Conservation (phyloP, 1,140 invertebrate species). For the Neocloeon triangulifer region DNA sequence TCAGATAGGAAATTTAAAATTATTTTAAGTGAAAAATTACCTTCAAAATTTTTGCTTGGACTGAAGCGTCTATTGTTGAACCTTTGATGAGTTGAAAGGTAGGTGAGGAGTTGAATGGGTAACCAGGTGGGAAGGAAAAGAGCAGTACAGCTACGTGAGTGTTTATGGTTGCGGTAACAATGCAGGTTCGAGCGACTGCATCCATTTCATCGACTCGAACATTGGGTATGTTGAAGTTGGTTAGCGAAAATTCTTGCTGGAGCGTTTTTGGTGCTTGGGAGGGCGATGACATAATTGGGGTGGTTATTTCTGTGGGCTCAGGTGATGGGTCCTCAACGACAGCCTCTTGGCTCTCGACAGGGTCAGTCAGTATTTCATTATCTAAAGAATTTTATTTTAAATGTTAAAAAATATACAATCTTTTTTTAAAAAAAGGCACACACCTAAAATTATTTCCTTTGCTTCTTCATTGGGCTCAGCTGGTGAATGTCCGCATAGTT, state of each 20-base stretch:
- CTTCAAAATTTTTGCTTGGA: conserved; percentile 35
- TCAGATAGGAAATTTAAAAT: no score
- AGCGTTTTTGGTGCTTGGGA: conserved; percentile 28
- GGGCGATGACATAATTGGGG: neutral
- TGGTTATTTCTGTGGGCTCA: conserved; percentile 1
- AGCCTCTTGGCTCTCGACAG: neutral
- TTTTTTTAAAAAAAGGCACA: conserved; percentile 7
- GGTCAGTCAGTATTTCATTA: no score
- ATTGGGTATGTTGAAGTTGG: conserved; percentile 71
- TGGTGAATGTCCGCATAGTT: conserved; percentile 21
- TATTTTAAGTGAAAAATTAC: no score
- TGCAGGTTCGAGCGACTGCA: conserved; percentile 41
- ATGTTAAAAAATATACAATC: no score
- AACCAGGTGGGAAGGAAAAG: conserved; percentile 54
- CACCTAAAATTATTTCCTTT: no score
- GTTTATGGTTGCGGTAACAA: conserved; percentile 46
- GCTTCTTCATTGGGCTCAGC: no score
- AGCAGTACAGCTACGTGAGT: conserved; percentile 50
- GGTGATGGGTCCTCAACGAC: neutral
- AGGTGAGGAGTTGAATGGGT: conserved; percentile 48
- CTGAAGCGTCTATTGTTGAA: conserved; percentile 31
- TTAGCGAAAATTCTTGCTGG: conserved; percentile 68
- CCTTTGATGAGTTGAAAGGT: conserved; percentile 41
- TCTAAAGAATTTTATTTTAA: no score
- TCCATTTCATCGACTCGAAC: conserved; percentile 48